These are phyloP conservation scores for Phenganax stokvisi DNA, from an alignment of 92 coral and sea anemone species.

Conservation along the genomic window DNA sequence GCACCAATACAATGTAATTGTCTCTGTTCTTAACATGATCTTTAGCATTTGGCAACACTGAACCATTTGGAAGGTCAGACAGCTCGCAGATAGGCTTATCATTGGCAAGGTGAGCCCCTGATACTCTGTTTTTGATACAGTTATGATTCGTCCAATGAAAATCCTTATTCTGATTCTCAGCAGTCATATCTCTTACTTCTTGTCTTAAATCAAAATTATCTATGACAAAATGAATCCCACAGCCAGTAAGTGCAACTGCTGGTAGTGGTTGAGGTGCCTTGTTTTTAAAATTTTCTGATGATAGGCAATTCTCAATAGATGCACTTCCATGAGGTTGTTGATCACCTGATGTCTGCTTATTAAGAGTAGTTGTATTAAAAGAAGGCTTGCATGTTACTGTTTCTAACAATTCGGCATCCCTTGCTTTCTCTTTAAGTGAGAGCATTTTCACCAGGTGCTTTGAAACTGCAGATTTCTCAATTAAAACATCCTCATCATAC, in stretches of 20 bases:
- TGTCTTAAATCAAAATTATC: constrained; percentile 13
- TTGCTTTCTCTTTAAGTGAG: no score
- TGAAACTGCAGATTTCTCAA: not conserved
- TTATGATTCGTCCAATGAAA: constrained; percentile 5
- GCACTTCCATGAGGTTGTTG: no score
- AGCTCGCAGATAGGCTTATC: not conserved
- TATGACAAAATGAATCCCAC: constrained; percentile 10
- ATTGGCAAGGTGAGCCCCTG: not conserved
- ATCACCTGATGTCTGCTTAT: no score
- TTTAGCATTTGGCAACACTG: not conserved
- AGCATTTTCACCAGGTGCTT: not conserved
- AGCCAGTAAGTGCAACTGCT: not conserved
- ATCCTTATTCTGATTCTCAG: constrained; percentile 1
- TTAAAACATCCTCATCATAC: not conserved
- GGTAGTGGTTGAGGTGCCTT: not conserved
- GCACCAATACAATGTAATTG: not conserved
- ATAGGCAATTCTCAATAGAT: not conserved
- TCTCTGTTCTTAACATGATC: not conserved
- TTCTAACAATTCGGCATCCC: no score
- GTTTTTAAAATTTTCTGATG: not conserved
- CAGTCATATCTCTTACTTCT: constrained; percentile 2
- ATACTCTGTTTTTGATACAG: not conserved
- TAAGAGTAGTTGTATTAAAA: no score
- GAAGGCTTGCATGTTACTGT: no score
- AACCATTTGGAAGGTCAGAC: not conserved